Evolutionary conservation across 2,888 invertebrate genomes (phyloP).

Genomic region (Xanthia togata): DNA sequence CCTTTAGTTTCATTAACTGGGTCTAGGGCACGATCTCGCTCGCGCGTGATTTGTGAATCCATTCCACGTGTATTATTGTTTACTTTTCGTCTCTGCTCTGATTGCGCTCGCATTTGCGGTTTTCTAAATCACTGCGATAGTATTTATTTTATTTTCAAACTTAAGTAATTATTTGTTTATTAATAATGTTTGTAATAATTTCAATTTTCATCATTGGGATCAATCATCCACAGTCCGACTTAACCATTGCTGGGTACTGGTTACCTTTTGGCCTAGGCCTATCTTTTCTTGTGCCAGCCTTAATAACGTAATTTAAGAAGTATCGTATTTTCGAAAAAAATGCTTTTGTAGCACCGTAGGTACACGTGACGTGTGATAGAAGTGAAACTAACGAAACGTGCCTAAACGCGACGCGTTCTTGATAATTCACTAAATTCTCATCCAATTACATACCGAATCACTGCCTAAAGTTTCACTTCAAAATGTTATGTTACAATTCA

Average conservation of each 20-base stretch:
- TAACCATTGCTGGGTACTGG: too few species aligned
- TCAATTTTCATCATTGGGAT: too few species aligned
- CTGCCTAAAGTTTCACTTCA: neutral
- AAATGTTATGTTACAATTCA: too few species aligned
- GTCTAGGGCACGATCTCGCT: neutral
- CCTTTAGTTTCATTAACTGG: neutral
- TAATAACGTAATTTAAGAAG: too few species aligned
- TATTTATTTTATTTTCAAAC: neutral
- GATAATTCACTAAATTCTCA: neutral
- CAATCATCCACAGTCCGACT: too few species aligned
- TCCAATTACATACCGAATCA: neutral
- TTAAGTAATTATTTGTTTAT: neutral
- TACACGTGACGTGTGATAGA: neutral
- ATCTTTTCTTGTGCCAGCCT: too few species aligned
- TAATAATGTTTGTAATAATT: neutral
- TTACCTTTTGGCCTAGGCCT: too few species aligned
- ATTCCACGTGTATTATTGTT: conserved; percentile 12
- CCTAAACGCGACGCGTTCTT: neutral
- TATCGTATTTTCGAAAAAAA: too few species aligned
- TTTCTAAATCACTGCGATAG: neutral
- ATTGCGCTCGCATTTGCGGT: neutral
- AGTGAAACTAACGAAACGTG: neutral
- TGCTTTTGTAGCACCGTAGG: neutral
- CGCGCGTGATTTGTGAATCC: neutral
- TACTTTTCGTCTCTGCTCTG: neutral